phyloP scores from a whole-genome alignment of 2,113 vertebrate species.

The Charina bottae region DNA sequence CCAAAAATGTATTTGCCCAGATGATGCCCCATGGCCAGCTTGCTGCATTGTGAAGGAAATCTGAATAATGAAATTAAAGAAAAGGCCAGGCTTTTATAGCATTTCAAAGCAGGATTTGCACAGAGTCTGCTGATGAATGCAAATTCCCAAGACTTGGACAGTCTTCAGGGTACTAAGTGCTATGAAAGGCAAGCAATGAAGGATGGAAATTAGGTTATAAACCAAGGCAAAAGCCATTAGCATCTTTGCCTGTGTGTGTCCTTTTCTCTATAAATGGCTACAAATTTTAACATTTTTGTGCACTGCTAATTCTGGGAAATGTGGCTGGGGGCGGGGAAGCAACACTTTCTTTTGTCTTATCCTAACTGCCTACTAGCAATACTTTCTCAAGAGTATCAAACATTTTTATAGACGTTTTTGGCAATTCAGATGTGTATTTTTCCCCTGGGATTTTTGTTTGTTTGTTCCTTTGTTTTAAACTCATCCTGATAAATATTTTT shows the following conservation, averaged over 20 bases:
- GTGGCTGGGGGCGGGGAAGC: background rate
- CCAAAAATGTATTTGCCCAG: slow-evolving; percentile 86
- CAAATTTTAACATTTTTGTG: slow-evolving; percentile 4
- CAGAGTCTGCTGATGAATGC: slow-evolving; percentile 46
- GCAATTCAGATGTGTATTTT: background rate
- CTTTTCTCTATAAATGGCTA: slow-evolving; percentile 18
- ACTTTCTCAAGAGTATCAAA: slow-evolving; percentile 15
- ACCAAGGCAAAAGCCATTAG: slow-evolving; percentile 18
- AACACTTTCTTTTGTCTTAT: background rate
- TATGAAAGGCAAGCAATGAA: slow-evolving; percentile 22
- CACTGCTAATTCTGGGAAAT: slow-evolving; percentile 21
- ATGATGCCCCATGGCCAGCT: slow-evolving; percentile 69
- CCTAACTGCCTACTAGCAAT: slow-evolving; percentile 33
- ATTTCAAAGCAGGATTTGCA: slow-evolving; percentile 16
- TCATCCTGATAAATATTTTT: slow-evolving; percentile 1
- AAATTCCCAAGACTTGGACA: slow-evolving; percentile 35
- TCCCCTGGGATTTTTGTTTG: background rate
- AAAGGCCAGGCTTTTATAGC: slow-evolving; percentile 11
- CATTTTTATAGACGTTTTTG: slow-evolving; percentile 28
- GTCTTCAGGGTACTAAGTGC: slow-evolving; percentile 21
- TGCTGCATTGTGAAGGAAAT: background rate
- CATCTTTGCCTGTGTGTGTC: slow-evolving; percentile 13
- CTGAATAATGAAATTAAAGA: background rate
- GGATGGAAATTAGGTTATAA: slow-evolving; percentile 33
- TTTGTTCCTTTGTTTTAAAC: background rate